A percentile compares a stretch with the other conserved stretches of the same genome.
phyloP scores from a whole-genome alignment of 2,888 invertebrate genomes.

The Morpho helenor region DNA sequence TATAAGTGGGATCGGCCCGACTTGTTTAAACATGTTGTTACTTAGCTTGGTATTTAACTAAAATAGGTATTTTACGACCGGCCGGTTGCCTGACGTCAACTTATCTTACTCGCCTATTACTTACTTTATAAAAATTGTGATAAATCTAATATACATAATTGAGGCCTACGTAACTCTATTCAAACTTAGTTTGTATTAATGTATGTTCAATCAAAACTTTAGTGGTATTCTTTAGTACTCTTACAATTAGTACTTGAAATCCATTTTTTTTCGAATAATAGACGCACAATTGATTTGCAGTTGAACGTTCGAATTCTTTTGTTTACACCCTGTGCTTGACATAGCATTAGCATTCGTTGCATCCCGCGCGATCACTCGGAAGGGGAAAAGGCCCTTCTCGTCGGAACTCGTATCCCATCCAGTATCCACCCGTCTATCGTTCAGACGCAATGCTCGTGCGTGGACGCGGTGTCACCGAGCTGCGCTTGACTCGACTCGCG shows the following conservation, averaged over 20 bases:
- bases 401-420: slow-evolving; percentile 63
- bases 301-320: slow-evolving; percentile 25
- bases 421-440: slow-evolving; percentile 58
- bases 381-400: slow-evolving; percentile 71
- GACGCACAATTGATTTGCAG: slow-evolving; percentile 18
- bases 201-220: too few relatives aligned
- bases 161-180: too few relatives aligned
- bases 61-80: too few relatives aligned
- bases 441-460: slow-evolving; percentile 67
- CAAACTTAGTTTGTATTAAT: too few relatives aligned
- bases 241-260: slow-evolving; percentile 22
- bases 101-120: too few relatives aligned
- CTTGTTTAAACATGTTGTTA: too few relatives aligned
- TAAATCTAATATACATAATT: too few relatives aligned
- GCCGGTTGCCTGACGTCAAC: too few relatives aligned
- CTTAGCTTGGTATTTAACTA: too few relatives aligned
- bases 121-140: too few relatives aligned
- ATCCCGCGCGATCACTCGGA: slow-evolving; percentile 74
- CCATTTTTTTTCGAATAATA: slow-evolving; percentile 15
- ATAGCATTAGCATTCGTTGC: slow-evolving; percentile 66
- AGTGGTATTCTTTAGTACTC: not conserved
- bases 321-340: slow-evolving; percentile 31
- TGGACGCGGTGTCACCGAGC: slow-evolving; percentile 50
- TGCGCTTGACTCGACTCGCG: slow-evolving; percentile 43
- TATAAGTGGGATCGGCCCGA: too few relatives aligned